Conservation (phyloP, 2,113 vertebrate genomes). For the Vimba vimba region DNA sequence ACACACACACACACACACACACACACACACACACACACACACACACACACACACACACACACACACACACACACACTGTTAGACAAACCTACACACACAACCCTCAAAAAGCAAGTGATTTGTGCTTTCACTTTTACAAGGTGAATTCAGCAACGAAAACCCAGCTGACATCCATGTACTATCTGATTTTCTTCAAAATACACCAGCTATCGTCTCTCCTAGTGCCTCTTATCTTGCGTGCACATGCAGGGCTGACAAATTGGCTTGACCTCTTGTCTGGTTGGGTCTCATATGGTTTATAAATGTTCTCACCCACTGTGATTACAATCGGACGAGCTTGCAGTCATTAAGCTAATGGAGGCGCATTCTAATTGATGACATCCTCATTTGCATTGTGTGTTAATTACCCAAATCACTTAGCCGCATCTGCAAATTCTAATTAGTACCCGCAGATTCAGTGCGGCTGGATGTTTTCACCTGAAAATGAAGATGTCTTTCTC, state of each 20-base stretch:
- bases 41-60: too few species aligned
- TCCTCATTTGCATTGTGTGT: slow-evolving; percentile 76
- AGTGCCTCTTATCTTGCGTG: slow-evolving; percentile 38
- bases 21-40: too few species aligned
- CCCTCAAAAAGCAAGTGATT: not conserved
- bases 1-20: too few species aligned
- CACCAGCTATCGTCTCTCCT: slow-evolving; percentile 14
- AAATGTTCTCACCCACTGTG: slow-evolving; percentile 67
- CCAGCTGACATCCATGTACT: not conserved
- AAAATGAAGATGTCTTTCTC: slow-evolving; percentile 54
- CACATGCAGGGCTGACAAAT: slow-evolving; percentile 57
- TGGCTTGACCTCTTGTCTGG: slow-evolving; percentile 63
- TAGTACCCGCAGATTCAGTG: slow-evolving; percentile 62
- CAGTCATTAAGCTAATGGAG: slow-evolving; percentile 78
- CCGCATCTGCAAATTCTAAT: slow-evolving; percentile 70
- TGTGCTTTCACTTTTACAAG: not conserved
- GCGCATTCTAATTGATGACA: slow-evolving; percentile 75
- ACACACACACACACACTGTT: not conserved
- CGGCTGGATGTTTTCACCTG: slow-evolving; percentile 53
- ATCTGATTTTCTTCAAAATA: not conserved
- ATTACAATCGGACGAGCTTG: slow-evolving; percentile 65
- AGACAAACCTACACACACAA: slow-evolving; percentile 41
- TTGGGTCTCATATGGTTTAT: slow-evolving; percentile 62
- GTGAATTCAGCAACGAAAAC: not conserved
- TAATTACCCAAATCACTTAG: slow-evolving; percentile 75